These are phyloP conservation scores for Salarias fasciatus DNA, from an alignment of 2,797 vertebrate species.

Conservation along the genomic window DNA sequence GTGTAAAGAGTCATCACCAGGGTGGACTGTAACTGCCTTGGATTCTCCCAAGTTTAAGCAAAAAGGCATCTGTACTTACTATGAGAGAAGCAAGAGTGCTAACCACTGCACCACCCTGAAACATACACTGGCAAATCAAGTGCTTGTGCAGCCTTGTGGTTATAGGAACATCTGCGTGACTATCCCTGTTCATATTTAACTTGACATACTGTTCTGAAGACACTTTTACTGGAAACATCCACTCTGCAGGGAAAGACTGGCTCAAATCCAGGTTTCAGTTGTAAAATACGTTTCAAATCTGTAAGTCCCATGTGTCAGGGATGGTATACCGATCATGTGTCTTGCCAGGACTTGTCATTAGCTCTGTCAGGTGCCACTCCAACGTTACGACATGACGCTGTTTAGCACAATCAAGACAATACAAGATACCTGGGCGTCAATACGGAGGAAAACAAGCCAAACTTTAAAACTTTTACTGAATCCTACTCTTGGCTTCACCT, in stretches of 20 bases:
- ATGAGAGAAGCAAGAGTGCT: too few species aligned
- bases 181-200: neutral
- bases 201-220: neutral
- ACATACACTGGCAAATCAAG: too few species aligned
- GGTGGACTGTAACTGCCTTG: too few species aligned
- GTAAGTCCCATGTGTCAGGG: conserved; percentile 14
- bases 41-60: too few species aligned
- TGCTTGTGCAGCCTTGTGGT: too few species aligned
- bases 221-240: conserved; percentile 3
- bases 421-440: neutral
- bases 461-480: too few species aligned
- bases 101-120: too few species aligned
- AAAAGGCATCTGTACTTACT: too few species aligned
- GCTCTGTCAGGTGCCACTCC: neutral
- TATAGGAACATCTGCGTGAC: neutral
- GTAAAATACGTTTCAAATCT: conserved; percentile 18
- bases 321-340: neutral
- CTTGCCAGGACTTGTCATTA: conserved; percentile 1
- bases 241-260: neutral
- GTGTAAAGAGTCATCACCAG: too few species aligned
- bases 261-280: conserved; percentile 11
- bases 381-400: conserved; percentile 1
- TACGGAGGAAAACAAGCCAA: neutral
- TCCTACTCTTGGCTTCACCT: too few species aligned
- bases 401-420: neutral